Evolutionary conservation across 2,888 invertebrate genomes (phyloP), one percentile per base, ranked within the genome.

Genomic region (Leucoma salicis): DNA sequence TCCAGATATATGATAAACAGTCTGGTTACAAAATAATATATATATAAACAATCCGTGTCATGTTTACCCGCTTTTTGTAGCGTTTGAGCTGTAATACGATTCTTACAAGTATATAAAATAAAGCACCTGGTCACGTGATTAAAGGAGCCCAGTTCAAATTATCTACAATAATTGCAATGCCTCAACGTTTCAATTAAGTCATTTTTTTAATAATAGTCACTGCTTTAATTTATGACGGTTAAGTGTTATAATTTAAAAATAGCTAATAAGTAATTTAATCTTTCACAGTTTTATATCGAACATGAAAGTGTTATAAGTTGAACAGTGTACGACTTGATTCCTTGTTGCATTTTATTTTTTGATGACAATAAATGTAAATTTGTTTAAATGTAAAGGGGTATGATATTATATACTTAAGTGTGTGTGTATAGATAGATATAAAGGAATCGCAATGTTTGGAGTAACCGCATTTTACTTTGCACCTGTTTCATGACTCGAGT

Each of bases 271-370:
- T n/a, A 35, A 48, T 36, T 21, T 11, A 37, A 44, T 42, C 31
- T 52, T 42, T 50, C 28, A n/a, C n/a, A 53, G 52, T 47, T 55
- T 49, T 53, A 35, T 44, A 35, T 39, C 40, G 39, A 57, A 55
- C 49, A 59, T 49, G 41, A 49, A 49, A n/a, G n/a, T n/a, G 49
- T 32, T 43, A 42, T 55, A 55, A 46, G 45, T 34, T 14, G 53
- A 56, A 16, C 38, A 46, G 35, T 49, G 37, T 52, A 51, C 40
- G 27, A 54, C 53, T 63, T 57, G 67, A 70, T 77, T 78, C 67
- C 66, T 74, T 55, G 52, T 46, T 66, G 75, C 71, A 74, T 76
- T 75, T 74, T 73, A 74, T 75, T 78, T 74, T 73, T 74, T 69
- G 47, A 57, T 52, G 55, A 53, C 52, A 62, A 58, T 57, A 68